Conservation (phyloP, 2,113 vertebrate genomes). For the Haemorhous mexicanus region DNA sequence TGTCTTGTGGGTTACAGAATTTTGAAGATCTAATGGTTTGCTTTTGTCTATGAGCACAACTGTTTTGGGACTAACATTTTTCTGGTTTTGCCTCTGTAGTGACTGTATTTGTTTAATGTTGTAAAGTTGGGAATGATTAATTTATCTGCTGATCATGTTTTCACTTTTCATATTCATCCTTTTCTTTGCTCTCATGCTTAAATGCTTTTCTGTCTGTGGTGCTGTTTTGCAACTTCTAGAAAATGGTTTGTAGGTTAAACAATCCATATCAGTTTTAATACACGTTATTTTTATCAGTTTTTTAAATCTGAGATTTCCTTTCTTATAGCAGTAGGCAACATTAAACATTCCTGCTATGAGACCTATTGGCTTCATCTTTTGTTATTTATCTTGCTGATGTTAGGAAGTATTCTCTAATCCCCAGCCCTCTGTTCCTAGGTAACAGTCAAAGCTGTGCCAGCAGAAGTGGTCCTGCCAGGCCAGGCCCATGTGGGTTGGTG, state of each 20-base stretch:
- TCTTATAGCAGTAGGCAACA: background rate
- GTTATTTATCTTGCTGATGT: conserved; percentile 71
- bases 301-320: background rate
- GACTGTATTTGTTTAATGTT: background rate
- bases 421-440: conserved; percentile 87
- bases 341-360: conserved; percentile 51
- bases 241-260: background rate
- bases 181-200: background rate
- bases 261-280: background rate
- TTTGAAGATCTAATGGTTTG: background rate
- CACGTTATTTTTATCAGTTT: background rate
- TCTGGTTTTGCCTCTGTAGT: background rate
- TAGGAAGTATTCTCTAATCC: conserved; percentile 77
- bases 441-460: conserved; percentile 84
- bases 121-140: background rate
- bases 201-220: background rate
- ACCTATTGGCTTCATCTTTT: conserved; percentile 58
- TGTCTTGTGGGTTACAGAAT: background rate
- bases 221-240: background rate
- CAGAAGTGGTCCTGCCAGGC: conserved; percentile 86
- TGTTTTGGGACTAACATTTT: background rate
- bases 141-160: background rate
- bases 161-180: background rate
- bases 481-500: conserved; percentile 82
- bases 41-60: background rate